Evolutionary conservation across 2,888 invertebrate species (phyloP), one percentile per base, ranked within the genome.

Genomic region (Drosophila neotestacea): DNA sequence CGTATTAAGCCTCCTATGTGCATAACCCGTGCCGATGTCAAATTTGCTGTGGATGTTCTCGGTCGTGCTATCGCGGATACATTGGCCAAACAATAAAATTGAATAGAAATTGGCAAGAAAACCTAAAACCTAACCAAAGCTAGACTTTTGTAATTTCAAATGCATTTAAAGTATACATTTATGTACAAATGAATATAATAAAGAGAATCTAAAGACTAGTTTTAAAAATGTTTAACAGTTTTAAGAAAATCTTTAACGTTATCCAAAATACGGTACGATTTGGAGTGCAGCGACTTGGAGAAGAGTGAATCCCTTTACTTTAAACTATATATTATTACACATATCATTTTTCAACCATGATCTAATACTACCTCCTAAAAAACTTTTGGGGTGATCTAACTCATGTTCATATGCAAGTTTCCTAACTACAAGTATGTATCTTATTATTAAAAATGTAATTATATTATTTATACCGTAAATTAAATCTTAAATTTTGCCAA

Each of bases 1-100:
- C 94, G 99, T 85, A 96, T 99, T 78, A 98, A 98, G 91, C 99
- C 99, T 5, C 99, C 99, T 0, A 97, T 99, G 98, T 99, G 98
- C 92, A 95, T 99, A 72, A 96, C 95, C 6, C 96, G 95, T 92
- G 94, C 95, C 68, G 98, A 99, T 93, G 97, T 95, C 2, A 96
- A 98, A 91, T 97, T 96, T 87, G 94, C 96, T 2, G 92, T 96
- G 60, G 94, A 94, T 34, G 95, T 95, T 27, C 91, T 97, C 50
- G 94, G 94, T 75, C 92, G 93, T 73, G 94, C 95, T 6, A 91
- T 96, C 32, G 73, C 82, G 51, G 85, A 90, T 38, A 79, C 84
- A 56, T 73, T 80, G 70, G 73, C 80, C 22, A 89, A 86, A 58
- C 52, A 66, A 51, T 63, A 71, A 4, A 71, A 66, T 28, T 11